These are phyloP conservation scores for Heliconius ethilla DNA, from an alignment of 2,888 invertebrate species.

Conservation along the genomic window DNA sequence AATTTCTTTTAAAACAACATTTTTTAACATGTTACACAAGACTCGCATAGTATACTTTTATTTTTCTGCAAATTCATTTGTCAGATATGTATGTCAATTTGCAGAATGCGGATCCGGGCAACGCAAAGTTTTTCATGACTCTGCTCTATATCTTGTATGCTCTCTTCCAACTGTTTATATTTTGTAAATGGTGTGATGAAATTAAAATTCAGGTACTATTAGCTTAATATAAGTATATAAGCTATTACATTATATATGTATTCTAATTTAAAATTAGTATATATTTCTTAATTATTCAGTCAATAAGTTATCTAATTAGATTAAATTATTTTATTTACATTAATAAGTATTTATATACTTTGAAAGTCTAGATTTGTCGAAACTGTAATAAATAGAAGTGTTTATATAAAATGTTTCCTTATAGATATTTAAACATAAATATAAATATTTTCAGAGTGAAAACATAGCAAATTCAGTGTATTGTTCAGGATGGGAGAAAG, in stretches of 20 bases:
- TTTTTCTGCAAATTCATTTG: background rate
- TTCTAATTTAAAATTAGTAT: too few relatives aligned
- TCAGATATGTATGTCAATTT: conserved; percentile 44
- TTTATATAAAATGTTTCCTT: background rate
- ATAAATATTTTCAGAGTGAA: conserved; percentile 44
- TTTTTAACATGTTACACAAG: too few relatives aligned
- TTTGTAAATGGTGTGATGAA: conserved; percentile 74
- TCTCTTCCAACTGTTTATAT: conserved; percentile 63
- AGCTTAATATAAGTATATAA: background rate
- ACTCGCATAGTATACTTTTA: too few relatives aligned
- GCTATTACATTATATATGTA: too few relatives aligned
- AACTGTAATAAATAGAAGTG: background rate
- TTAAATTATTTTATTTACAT: background rate
- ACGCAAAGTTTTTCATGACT: conserved; percentile 63
- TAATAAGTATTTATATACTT: background rate
- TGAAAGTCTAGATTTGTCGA: background rate
- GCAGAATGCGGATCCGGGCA: conserved; percentile 59
- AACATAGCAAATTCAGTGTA: conserved; percentile 47
- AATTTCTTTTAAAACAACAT: too few relatives aligned
- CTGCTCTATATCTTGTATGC: conserved; percentile 67
- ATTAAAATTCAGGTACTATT: conserved; percentile 64
- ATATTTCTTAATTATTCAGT: too few relatives aligned
- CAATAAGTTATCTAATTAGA: background rate
- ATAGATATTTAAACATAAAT: background rate
- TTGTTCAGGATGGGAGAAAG: conserved; percentile 47